Base-by-base conservation (phyloP, 2,797 vertebrate genomes). In the Sebastes taczanowskii region DNA sequence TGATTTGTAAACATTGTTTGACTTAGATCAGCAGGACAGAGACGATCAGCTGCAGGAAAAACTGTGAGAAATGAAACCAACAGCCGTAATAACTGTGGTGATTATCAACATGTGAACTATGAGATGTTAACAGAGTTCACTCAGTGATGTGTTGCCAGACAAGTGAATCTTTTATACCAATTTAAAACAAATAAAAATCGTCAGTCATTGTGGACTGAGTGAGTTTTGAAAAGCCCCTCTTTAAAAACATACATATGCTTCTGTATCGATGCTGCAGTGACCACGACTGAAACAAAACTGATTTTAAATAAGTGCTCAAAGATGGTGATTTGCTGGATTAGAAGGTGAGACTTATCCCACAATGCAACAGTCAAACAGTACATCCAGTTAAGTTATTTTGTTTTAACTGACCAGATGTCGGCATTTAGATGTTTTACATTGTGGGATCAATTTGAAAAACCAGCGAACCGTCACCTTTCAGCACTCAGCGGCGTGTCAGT, bases 391-490 rank as follows among this genome's bases (percentile, higher is more conserved):
- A 49, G 22, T 65, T 53, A 27, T 52, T 68, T 58, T 6, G 20
- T 38, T 55, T 72, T n/a, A 71, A 29, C 16, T 42, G 52, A 63
- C 9, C 18, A 34, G 27, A 73, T 80, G 52, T 64, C 62, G 16
- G 14, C 13, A n/a, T 74, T 52, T 68, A 55, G 35, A 46, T 38
- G 58, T 35, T 64, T 77, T 60, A 46, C 18, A 6, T 1, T 70
- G 52, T 67, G 16, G 58, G 23, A 46, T 64, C 11, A n/a, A 58
- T 63, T 32, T 66, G 5, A 38, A 65, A 56, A 67, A 74, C 10
- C 68, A 68, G 49, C 35, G 80, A 71, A 46, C 14, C 32, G 16
- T 69, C 84, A 67, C 32, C 74, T 86, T 85, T 70, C 74, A 88
- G 79, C 62, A 65, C 66, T 64, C 20, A 10, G 10, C 55, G 38